Base-by-base conservation (phyloP, 2,797 vertebrate genomes). In the Peromyscus melanophrys region DNA sequence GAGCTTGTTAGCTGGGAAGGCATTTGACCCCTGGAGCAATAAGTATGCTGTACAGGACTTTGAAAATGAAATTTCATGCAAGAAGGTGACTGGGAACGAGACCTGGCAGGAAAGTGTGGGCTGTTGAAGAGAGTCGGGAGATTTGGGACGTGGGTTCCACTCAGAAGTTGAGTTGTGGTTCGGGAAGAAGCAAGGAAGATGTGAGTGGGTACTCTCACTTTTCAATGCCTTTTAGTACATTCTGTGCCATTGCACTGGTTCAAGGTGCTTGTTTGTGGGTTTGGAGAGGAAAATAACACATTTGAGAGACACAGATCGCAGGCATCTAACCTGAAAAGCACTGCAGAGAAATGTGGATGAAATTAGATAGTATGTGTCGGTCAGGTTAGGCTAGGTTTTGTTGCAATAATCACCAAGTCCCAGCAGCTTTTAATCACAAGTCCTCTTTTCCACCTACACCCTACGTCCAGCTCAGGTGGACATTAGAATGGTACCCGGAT, bases 201-300 rank as follows among this genome's bases (percentile, higher is more conserved):
- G 8, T 16, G 57, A 29, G 37, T 31, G 52, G 6, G 34, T 25
- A 67, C 40, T 89, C 40, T 89, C 55, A 85, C 27, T 92, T 67
- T 73, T 76, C 13, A 80, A 43, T 27, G 31, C 46, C 10, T 78
- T 84, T 88, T 75, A 9, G 63, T n/a, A 75, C 55, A 55, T 88
- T 93, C 78, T 49, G 17, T 37, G 29, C 49, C 59, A n/a, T 31
- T 57, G 52, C 90, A 90, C 46, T 67, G 67, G 55, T 10, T 31
- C 37, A 46, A 71, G 11, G 63, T 49, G 12, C 37, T 73, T 94
- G 13, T 92, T 73, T 94, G 13, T 92, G 81, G 61, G 89, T 93
- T 94, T 89, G 52, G 73, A 61, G 37, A 85, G 31, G 37, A 61
- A 80, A 71, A 57, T 40, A 82, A 85, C 67, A 25, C 65, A 31